phyloP scores from a whole-genome alignment of 2,888 invertebrate species.

The Drosophila incognita region DNA sequence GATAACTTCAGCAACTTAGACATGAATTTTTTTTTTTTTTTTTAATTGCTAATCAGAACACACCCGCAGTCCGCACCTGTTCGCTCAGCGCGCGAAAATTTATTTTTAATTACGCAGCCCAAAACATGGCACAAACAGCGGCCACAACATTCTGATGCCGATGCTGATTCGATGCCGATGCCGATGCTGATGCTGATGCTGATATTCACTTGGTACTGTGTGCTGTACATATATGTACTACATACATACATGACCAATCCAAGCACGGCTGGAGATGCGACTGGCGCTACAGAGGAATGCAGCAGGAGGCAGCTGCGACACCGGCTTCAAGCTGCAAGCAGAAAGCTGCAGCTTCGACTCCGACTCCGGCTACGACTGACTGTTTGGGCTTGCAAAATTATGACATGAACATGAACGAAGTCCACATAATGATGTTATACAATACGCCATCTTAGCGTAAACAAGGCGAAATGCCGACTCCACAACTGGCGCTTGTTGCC shows the following conservation, averaged over 20 bases:
- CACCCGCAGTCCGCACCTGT: constrained; percentile 51
- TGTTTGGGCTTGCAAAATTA: constrained; percentile 75
- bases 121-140: constrained; percentile 76
- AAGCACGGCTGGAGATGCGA: constrained; percentile 50
- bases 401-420: constrained; percentile 84
- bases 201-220: constrained; percentile 30
- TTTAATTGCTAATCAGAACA: background rate
- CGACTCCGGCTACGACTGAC: constrained; percentile 20
- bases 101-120: constrained; percentile 79
- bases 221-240: constrained; percentile 6
- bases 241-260: constrained; percentile 12
- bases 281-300: constrained; percentile 48
- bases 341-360: background rate
- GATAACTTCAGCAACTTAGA: too few relatives aligned
- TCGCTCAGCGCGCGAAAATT: constrained; percentile 71
- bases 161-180: constrained; percentile 38
- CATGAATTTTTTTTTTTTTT: background rate
- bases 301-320: constrained; percentile 4
- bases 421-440: constrained; percentile 84
- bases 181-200: constrained; percentile 44
- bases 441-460: constrained; percentile 83
- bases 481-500: constrained; percentile 45
- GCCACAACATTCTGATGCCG: constrained; percentile 65
- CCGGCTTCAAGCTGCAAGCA: background rate
- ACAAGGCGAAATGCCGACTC: constrained; percentile 74